A percentile compares a stretch with the other conserved stretches of the same genome.
These are phyloP conservation scores for Columbina picui DNA, from an alignment of 2,113 vertebrate species.

Conservation along the genomic window DNA sequence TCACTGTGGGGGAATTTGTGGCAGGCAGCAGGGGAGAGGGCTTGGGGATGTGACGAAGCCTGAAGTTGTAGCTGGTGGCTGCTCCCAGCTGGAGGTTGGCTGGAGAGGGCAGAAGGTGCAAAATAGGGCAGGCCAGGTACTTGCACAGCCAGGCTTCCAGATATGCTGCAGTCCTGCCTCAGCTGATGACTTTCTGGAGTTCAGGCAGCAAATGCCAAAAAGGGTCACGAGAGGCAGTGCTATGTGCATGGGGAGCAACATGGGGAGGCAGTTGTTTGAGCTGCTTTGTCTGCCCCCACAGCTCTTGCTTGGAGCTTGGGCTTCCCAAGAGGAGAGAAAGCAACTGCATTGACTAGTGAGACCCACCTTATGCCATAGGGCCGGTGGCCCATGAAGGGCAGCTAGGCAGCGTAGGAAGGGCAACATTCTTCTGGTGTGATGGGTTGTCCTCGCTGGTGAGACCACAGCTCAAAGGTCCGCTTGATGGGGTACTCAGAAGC, in stretches of 20 bases:
- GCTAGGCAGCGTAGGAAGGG: background rate
- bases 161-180: background rate
- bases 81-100: background rate
- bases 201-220: background rate
- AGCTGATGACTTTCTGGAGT: background rate
- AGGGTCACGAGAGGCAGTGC: background rate
- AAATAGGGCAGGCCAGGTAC: background rate
- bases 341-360: background rate
- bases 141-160: background rate
- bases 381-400: background rate
- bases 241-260: background rate
- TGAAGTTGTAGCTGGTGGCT: background rate
- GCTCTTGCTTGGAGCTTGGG: background rate
- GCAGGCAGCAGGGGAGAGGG: background rate
- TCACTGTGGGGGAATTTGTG: background rate
- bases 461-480: background rate
- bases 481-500: background rate
- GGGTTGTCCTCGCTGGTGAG: background rate
- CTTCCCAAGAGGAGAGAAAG: background rate
- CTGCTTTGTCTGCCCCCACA: background rate
- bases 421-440: background rate
- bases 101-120: background rate
- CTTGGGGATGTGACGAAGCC: background rate
- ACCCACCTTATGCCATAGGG: background rate
- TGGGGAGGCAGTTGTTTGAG: background rate